phyloP scores from a whole-genome alignment of 2,797 vertebrate genomes.

The Pantherophis vulpinus region DNA sequence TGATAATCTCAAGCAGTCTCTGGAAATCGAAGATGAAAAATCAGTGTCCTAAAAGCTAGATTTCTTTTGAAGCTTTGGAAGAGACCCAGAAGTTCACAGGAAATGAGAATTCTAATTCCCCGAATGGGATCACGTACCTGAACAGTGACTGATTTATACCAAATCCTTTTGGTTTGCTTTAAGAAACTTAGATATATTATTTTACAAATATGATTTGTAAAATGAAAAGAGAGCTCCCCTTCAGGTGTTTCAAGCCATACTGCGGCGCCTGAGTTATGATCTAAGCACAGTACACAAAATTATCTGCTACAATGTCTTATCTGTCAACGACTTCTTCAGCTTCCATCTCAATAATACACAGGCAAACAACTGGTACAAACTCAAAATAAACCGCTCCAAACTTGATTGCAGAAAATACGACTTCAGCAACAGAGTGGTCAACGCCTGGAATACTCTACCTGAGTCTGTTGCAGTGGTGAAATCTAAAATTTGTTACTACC shows the following conservation, averaged over 20 bases:
- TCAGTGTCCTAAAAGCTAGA: not conserved
- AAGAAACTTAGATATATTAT: not conserved
- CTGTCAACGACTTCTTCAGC: no score
- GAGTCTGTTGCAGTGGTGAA: no score
- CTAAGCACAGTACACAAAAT: no score
- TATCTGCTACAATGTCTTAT: no score
- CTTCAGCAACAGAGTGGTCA: no score
- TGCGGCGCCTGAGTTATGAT: no score
- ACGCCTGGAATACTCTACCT: no score
- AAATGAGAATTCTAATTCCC: not conserved
- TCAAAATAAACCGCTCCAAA: no score
- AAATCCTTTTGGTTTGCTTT: not conserved
- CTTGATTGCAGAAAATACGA: no score
- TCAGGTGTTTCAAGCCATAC: not conserved
- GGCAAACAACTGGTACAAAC: no score
- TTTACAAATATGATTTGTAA: not conserved
- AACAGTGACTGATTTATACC: not conserved
- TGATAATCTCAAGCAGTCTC: not conserved
- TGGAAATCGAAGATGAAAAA: not conserved
- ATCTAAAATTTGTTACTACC: no score
- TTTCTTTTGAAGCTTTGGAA: not conserved
- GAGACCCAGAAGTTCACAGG: not conserved
- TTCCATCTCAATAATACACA: no score
- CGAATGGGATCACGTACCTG: not conserved
- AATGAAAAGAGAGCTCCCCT: not conserved